Evolutionary conservation across 1,140 invertebrate genomes (phyloP).

Genomic region (Archegozetes longisetosus): DNA sequence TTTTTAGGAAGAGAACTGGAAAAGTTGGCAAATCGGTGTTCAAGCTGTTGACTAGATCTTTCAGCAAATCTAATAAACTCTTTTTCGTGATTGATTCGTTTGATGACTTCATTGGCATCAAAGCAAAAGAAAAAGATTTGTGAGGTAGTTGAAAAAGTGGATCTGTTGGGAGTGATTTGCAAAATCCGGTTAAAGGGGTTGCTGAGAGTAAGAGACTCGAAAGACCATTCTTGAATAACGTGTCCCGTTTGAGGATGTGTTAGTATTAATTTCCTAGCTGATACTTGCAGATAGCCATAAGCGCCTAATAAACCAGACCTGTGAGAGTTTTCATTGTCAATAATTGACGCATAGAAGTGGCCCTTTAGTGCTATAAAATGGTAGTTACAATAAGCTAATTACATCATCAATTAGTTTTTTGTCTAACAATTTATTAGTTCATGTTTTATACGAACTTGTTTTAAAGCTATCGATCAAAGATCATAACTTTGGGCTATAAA

Average conservation of each 20-base stretch:
- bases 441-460: no score
- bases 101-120: not conserved
- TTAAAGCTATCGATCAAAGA: no score
- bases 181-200: no score
- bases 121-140: not conserved
- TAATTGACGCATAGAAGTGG: constrained; percentile 13
- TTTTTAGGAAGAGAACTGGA: not conserved
- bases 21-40: not conserved
- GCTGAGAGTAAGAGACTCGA: no score
- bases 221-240: constrained; percentile 21
- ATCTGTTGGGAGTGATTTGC: no score
- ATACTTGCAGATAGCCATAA: constrained; percentile 17
- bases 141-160: not conserved
- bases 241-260: constrained; percentile 15
- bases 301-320: constrained; percentile 16
- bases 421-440: no score
- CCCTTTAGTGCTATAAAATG: no score
- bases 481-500: no score
- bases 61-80: not conserved
- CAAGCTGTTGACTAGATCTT: not conserved
- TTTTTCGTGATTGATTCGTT: not conserved
- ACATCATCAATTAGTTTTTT: no score
- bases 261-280: constrained; percentile 16
- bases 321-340: constrained; percentile 18
- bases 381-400: no score